phyloP scores from a whole-genome alignment of 2,888 invertebrate species.

The Resseliella maxima region DNA sequence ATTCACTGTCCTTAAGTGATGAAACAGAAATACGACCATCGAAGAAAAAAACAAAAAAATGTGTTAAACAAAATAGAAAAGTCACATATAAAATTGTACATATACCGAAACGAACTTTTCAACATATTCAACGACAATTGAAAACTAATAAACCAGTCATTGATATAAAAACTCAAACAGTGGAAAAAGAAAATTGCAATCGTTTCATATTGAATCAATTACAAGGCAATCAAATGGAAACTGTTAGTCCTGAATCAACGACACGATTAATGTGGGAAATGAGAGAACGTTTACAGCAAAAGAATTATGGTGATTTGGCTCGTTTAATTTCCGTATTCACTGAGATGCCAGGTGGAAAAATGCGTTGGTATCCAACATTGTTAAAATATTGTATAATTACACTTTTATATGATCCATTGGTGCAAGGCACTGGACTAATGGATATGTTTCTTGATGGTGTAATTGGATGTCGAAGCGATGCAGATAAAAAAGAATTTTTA shows the following conservation, averaged over 20 bases:
- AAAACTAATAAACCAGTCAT: not conserved
- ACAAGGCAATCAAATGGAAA: not conserved
- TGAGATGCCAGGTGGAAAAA: not conserved
- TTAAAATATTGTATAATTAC: conserved; percentile 22
- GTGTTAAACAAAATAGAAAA: not conserved
- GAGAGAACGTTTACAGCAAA: conserved; percentile 6
- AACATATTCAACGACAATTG: not conserved
- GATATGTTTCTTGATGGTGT: conserved; percentile 30
- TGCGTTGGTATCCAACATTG: conserved; percentile 31
- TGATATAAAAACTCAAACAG: not conserved
- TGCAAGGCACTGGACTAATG: not conserved
- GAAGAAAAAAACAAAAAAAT: not conserved
- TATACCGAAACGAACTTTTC: conserved; percentile 2
- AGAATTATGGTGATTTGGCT: conserved; percentile 31
- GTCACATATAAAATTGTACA: no score
- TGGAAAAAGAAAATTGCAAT: conserved; percentile 26
- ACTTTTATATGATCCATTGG: conserved; percentile 29
- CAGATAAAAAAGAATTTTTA: conserved; percentile 41
- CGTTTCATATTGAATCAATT: not conserved
- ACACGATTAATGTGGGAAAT: conserved; percentile 33
- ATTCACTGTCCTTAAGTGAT: not conserved
- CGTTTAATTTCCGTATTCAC: not conserved
- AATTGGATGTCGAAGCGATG: not conserved
- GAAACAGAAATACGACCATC: not conserved
- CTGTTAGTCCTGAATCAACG: not conserved